Base-by-base conservation (phyloP, 1,140 invertebrate species). In the Hylyphantes graminicola region DNA sequence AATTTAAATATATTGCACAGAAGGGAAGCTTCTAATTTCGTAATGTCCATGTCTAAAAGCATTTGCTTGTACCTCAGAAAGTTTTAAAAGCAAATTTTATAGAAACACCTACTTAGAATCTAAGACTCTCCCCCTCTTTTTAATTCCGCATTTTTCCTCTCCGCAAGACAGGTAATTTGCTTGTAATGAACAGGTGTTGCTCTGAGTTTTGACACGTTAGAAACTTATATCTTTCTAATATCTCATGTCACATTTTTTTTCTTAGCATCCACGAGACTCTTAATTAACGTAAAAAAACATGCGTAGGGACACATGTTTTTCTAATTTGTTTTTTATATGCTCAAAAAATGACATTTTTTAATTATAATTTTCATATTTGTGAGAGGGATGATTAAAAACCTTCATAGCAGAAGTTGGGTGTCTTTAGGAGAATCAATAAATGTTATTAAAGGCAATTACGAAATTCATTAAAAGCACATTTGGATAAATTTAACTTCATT, bases 121-220 rank as follows among this genome's bases (percentile, higher is more conserved):
- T 19, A 21, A 67, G 48, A 10, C n/a, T 59, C n/a, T n/a, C 12
- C n/a, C n/a, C n/a, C 12, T 4, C 19, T 65, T 65, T 65, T 65
- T 65, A 11, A 15, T 65, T 59, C 3, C 17, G n/a, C 53, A 17
- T 72, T n/a, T 35, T 17, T 61, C 54, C 13, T 74, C 17, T 53
- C 54, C 54, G 64, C 13, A 35, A 61, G 76, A 78, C 76, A 78
- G 51, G 76, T 78, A 78, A 78, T 78, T 78, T 64, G 67, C 61
- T 78, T 78, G 76, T 78, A 78, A 78, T 78, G 19, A 67, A 55
- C 76, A 78, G 76, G 76, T 78, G 64, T 67, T 65, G 35, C 76
- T 63, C 55, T 35, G 15, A 78, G 10, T 59, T 55, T 19, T 78
- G 76, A 78, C 76, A 78, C n/a, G 76, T 19, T n/a, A 10, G 35